Evolutionary conservation across 53 echinoderm and acorn worm species (phyloP).

Genomic region (Temnopleurus reevesii): DNA sequence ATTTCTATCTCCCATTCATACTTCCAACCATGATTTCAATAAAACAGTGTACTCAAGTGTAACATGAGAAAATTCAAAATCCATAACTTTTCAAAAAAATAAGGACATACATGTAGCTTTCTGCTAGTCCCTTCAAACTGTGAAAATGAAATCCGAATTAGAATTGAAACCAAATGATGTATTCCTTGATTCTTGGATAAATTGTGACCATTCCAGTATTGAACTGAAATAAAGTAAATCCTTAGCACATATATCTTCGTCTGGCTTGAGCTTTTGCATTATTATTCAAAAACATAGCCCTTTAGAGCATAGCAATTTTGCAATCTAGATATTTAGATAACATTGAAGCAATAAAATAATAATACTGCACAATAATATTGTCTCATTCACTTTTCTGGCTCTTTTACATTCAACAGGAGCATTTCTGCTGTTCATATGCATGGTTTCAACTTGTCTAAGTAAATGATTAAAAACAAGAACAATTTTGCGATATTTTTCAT

Average conservation of each 20-base stretch:
- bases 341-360: too few relatives aligned
- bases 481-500: too few relatives aligned
- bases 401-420: too few relatives aligned
- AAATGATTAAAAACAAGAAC: too few relatives aligned
- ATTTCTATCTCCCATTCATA: too few relatives aligned
- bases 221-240: slow-evolving; percentile 47
- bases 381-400: too few relatives aligned
- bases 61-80: background rate
- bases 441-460: too few relatives aligned
- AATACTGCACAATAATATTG: too few relatives aligned
- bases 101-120: too few relatives aligned
- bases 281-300: background rate
- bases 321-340: too few relatives aligned
- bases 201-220: slow-evolving; percentile 37
- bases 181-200: background rate
- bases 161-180: slow-evolving; percentile 38
- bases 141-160: background rate
- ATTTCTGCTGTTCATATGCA: too few relatives aligned
- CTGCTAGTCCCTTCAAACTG: background rate
- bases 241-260: slow-evolving; percentile 18
- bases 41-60: background rate
- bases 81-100: background rate
- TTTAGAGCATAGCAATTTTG: too few relatives aligned
- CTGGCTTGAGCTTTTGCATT: background rate
- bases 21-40: background rate